These are phyloP conservation scores for Esox masquinongy DNA, from an alignment of 2,797 vertebrate species.

Conservation along the genomic window DNA sequence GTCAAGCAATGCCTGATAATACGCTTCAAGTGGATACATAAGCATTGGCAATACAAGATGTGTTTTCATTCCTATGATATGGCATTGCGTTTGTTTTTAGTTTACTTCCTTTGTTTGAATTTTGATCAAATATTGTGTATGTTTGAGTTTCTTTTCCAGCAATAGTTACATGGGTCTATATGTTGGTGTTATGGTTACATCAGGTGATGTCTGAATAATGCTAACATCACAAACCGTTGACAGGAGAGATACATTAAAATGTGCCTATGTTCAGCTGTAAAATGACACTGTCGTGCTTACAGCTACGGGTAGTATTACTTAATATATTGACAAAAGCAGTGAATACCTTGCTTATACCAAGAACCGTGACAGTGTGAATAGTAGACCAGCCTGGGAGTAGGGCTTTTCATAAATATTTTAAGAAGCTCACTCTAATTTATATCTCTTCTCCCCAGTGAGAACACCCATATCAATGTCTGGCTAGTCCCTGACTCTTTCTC, in stretches of 20 bases:
- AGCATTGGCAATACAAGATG: slow-evolving; percentile 9
- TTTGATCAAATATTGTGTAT: not conserved
- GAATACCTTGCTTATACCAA: slow-evolving; percentile 42
- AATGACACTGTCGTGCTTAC: not conserved
- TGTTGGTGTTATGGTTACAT: not conserved
- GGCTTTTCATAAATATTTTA: slow-evolving; percentile 69
- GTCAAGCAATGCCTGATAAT: slow-evolving; percentile 38
- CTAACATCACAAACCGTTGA: not conserved
- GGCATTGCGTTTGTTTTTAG: not conserved
- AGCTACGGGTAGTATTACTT: not conserved
- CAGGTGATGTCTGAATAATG: not conserved
- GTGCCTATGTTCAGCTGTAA: not conserved
- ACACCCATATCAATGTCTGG: slow-evolving; percentile 40
- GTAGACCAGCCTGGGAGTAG: slow-evolving; percentile 43
- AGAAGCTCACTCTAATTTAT: slow-evolving; percentile 61
- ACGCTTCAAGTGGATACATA: slow-evolving; percentile 35
- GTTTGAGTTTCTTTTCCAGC: not conserved
- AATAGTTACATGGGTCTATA: not conserved
- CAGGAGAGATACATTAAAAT: not conserved
- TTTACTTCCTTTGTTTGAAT: not conserved
- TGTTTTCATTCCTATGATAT: not conserved
- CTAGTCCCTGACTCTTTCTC: not conserved
- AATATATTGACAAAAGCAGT: not conserved
- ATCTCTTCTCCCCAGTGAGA: slow-evolving; percentile 38
- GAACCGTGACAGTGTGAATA: slow-evolving; percentile 58